phyloP scores from a whole-genome alignment of 1,140 invertebrate genomes.

The Ostrea edulis region DNA sequence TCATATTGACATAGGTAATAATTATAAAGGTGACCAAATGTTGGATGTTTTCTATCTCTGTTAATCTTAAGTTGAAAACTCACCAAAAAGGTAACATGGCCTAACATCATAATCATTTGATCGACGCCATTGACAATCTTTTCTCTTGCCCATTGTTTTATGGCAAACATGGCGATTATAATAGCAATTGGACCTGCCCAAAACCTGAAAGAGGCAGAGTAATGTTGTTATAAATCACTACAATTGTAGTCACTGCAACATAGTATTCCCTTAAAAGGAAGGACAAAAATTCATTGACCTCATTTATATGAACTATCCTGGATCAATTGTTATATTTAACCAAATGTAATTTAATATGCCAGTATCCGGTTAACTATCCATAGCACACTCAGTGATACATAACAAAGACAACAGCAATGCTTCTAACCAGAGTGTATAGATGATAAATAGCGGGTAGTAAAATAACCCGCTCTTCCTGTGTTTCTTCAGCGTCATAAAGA shows the following conservation, averaged over 20 bases:
- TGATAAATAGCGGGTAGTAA: constrained; percentile 86
- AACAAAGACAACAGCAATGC: background rate
- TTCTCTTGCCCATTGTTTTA: constrained; percentile 93
- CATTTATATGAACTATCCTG: too few species aligned
- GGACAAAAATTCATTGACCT: too few species aligned
- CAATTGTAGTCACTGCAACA: too few species aligned
- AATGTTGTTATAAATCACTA: too few species aligned
- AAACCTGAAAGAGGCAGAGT: constrained; percentile 81
- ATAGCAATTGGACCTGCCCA: constrained; percentile 89
- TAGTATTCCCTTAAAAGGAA: too few species aligned
- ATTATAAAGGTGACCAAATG: too few species aligned
- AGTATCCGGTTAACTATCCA: background rate
- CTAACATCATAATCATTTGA: constrained; percentile 87
- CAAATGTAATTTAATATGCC: background rate
- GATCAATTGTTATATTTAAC: background rate
- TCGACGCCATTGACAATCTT: constrained; percentile 90
- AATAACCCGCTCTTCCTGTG: constrained; percentile 87
- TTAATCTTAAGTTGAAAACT: constrained; percentile 59
- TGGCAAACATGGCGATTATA: constrained; percentile 84
- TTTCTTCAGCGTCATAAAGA: constrained; percentile 89
- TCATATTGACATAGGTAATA: too few species aligned
- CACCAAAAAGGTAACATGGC: constrained; percentile 90
- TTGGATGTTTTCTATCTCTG: too few species aligned
- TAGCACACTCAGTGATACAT: background rate
- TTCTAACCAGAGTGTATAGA: constrained; percentile 71